Evolutionary conservation across 2,888 invertebrate species (phyloP).

Genomic region (Arenicola marina): DNA sequence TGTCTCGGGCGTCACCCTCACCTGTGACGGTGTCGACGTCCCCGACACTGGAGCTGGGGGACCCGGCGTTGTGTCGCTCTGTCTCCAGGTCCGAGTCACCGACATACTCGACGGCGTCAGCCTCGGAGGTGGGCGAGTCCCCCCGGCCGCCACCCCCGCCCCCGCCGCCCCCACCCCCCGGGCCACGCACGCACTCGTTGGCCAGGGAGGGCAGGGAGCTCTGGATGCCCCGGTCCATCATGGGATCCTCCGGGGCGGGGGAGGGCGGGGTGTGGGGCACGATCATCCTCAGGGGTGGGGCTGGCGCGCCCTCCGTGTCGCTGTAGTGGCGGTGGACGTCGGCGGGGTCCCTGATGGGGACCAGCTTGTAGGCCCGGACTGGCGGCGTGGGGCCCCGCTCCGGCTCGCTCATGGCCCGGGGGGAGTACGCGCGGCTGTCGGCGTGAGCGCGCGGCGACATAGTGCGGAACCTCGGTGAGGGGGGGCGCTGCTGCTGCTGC

Average conservation of each 20-base stretch:
- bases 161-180: too few species aligned
- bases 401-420: constrained; percentile 35
- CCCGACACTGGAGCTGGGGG: too few species aligned
- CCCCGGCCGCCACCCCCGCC: neutral
- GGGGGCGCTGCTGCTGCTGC: constrained; percentile 19
- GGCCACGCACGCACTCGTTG: constrained; percentile 5
- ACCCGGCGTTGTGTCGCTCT: too few species aligned
- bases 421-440: constrained; percentile 21
- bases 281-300: constrained; percentile 27
- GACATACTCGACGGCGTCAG: constrained; percentile 8
- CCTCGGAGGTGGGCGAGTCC: constrained; percentile 7
- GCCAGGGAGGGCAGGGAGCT: constrained; percentile 14
- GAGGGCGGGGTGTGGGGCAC: constrained; percentile 31
- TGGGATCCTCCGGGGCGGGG: constrained; percentile 39
- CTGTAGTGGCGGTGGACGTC: constrained; percentile 29
- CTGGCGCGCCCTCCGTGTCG: constrained; percentile 38
- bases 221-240: constrained; percentile 63
- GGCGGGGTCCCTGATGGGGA: constrained; percentile 28
- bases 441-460: constrained; percentile 22
- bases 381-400: constrained; percentile 39
- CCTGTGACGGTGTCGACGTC: constrained; percentile 1
- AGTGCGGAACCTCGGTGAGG: constrained; percentile 15
- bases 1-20: neutral
- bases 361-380: constrained; percentile 31
- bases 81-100: constrained; percentile 9